Base-by-base conservation (phyloP, 1,140 invertebrate species). In the Drosophila subpulchrella region DNA sequence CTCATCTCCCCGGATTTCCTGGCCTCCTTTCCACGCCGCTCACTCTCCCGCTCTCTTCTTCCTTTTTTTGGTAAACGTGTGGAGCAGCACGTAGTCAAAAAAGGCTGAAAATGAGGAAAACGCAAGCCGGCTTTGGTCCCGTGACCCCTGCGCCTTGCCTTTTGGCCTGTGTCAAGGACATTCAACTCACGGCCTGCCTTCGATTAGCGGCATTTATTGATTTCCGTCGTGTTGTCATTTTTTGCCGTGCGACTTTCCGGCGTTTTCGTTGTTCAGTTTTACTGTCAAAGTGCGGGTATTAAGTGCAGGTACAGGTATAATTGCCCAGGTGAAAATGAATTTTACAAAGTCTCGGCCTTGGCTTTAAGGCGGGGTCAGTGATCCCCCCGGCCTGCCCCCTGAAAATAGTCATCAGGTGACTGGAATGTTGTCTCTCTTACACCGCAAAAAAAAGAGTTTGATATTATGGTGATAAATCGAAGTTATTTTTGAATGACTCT, bases 151-250 rank as follows among this genome's bases (percentile, higher is more conserved):
- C 44, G 39, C 34, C 47, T 70, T 44, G 38, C 42, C 53, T 68
- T 57, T 57, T 68, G 67, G 63, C 65, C 65, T 44, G 65, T 76
- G 65, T 78, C 78, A 89, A 89, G 84, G 80, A 80, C 85, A 88
- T 84, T 84, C 58, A 80, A 81, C 68, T 70, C 51, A 27, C 42
- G 27, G 20, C 20, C 42, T 50, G 38, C 41, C 56, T 75, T 79
- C 63, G 46, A 55, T 58, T 51, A 56, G 27, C 62, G 51, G 44
- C 10, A 41, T 41, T 51, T 82, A 82, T 82, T 65, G 70, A 75
- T 86, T 85, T 71, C n/a, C 41, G 6, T 32, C 13, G 30, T 57
- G 27, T 20, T 27, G 5, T 34, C 4, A 15, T 39, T 50, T 63
- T 7, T 1, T 20, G 20, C 17, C 7, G 6, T 10, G 17, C 10